A percentile compares a stretch with the other conserved stretches of the same genome.
These are phyloP conservation scores for Masnerella sp. DNA, from an alignment of 2,888 invertebrate genomes.

Conservation along the genomic window DNA sequence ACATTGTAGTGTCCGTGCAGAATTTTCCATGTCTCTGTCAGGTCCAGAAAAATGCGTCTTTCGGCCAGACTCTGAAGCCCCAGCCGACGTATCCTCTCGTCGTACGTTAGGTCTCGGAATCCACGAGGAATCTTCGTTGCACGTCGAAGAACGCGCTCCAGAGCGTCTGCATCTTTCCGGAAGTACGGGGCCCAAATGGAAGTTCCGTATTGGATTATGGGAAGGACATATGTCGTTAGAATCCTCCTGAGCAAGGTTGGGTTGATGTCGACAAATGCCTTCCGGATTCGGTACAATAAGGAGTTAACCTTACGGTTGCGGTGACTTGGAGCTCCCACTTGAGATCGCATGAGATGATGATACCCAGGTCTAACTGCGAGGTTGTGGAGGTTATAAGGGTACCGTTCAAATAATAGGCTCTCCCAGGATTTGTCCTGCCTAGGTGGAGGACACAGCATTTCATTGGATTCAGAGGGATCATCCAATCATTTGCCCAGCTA, in stretches of 20 bases:
- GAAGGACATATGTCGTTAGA: background rate
- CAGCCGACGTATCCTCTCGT: background rate
- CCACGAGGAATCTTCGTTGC: background rate
- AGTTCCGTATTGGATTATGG: background rate
- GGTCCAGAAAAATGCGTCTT: background rate
- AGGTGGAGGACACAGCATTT: slow-evolving; percentile 13
- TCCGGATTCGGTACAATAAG: background rate
- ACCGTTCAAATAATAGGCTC: background rate
- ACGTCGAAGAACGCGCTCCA: background rate
- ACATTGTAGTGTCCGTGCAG: background rate
- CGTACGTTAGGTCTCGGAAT: background rate
- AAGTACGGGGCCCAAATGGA: slow-evolving; percentile 7
- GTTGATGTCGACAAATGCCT: background rate
- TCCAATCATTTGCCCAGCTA: background rate
- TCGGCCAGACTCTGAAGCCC: background rate
- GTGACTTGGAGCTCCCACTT: slow-evolving; percentile 1
- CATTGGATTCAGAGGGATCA: background rate
- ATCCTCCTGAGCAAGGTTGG: background rate
- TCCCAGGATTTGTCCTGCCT: background rate
- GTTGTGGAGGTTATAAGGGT: background rate
- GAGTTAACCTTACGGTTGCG: background rate
- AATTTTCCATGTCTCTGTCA: slow-evolving; percentile 8
- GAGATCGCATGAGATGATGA: background rate
- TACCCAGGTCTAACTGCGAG: slow-evolving; percentile 7
- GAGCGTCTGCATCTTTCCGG: background rate